Percentiles rank a stretch among this genome's conserved stretches.
phyloP scores from a whole-genome alignment of 2,113 vertebrate genomes.

The Zeus faber region DNA sequence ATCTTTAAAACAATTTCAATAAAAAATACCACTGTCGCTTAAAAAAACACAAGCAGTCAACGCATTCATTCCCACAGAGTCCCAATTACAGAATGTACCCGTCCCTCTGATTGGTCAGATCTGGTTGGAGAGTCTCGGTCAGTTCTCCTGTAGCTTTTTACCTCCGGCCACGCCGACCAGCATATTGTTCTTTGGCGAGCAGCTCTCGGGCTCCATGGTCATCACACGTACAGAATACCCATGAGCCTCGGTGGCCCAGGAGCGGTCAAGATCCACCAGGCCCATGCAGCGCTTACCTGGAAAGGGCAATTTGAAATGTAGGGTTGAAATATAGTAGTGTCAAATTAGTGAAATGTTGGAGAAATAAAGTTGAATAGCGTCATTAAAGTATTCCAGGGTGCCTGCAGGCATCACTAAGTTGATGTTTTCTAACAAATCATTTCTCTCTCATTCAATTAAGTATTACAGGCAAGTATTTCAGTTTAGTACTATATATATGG shows the following conservation, averaged over 20 bases:
- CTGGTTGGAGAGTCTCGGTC: too few species aligned
- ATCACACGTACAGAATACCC: slow-evolving; percentile 85
- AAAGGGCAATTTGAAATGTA: too few species aligned
- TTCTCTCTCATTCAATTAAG: too few species aligned
- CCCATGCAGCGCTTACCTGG: slow-evolving; percentile 96
- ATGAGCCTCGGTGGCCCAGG: slow-evolving; percentile 83
- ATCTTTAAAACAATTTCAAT: neutral
- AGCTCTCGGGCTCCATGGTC: slow-evolving; percentile 95
- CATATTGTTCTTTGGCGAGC: slow-evolving; percentile 98
- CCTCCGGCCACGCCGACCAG: slow-evolving; percentile 77
- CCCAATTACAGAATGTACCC: slow-evolving; percentile 28
- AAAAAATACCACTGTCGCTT: neutral
- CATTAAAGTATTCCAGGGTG: too few species aligned
- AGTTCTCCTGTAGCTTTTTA: slow-evolving; percentile 19
- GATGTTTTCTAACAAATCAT: too few species aligned
- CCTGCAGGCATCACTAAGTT: too few species aligned
- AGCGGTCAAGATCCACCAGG: slow-evolving; percentile 92
- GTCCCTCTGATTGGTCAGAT: slow-evolving; percentile 17
- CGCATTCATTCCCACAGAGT: neutral
- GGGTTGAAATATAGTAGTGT: too few species aligned
- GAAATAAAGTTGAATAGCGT: too few species aligned
- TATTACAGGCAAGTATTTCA: too few species aligned
- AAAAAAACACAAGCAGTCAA: neutral
- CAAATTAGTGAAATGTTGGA: too few species aligned
- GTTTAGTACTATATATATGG: too few species aligned